phyloP scores from a whole-genome alignment of 2,797 vertebrate species.

The Falco biarmicus region DNA sequence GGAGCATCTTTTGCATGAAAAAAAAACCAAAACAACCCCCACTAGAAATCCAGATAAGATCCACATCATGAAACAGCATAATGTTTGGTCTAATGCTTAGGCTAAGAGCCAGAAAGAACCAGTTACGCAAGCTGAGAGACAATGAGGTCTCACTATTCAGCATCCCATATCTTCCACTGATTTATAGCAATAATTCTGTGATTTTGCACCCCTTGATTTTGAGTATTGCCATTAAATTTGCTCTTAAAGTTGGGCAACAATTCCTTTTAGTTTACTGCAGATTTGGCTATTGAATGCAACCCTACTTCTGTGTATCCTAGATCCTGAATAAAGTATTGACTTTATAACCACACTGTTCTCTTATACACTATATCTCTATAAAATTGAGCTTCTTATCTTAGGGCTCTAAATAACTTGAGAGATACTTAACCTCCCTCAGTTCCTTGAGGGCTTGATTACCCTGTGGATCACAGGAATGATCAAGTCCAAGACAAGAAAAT shows the following conservation, averaged over 20 bases:
- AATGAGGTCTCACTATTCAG: neutral
- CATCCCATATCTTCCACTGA: neutral
- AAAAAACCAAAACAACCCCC: neutral
- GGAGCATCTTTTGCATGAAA: constrained; percentile 39
- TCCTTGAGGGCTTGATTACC: neutral
- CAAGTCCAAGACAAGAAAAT: neutral
- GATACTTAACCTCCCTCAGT: neutral
- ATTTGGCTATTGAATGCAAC: neutral
- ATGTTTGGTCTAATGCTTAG: constrained; percentile 31
- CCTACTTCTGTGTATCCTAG: neutral
- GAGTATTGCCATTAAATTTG: neutral
- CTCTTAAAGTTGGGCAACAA: neutral
- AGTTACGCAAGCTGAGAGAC: constrained; percentile 6
- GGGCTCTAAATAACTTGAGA: neutral
- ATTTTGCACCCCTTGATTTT: constrained; percentile 1
- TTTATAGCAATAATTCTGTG: neutral
- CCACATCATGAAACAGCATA: constrained; percentile 16
- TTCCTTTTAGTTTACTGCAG: neutral
- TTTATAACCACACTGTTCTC: neutral
- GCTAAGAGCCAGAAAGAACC: constrained; percentile 13
- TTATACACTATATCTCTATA: neutral
- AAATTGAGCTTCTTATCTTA: neutral
- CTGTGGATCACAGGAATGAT: neutral
- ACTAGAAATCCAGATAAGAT: constrained; percentile 1
- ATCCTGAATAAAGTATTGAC: neutral